Conservation (phyloP, 1,140 invertebrate genomes). For the Diabrotica virgifera region DNA sequence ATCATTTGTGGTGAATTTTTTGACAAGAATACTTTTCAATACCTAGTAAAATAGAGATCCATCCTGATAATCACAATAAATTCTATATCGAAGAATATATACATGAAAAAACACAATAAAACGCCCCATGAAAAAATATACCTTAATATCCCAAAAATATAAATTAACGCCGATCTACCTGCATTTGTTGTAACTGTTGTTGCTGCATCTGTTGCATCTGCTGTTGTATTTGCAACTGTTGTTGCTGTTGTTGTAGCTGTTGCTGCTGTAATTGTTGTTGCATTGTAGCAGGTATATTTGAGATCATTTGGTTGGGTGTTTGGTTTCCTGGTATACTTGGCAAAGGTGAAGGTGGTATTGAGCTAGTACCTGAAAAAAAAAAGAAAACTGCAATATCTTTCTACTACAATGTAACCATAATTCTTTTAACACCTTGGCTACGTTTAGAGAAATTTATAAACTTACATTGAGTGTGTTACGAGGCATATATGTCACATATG, state of each 20-base stretch:
- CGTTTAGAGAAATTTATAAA: too few relatives aligned
- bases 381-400: too few relatives aligned
- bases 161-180: constrained; percentile 46
- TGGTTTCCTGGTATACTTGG: constrained; percentile 34
- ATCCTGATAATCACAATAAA: constrained; percentile 17
- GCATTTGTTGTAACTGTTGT: constrained; percentile 50
- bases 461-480: too few relatives aligned
- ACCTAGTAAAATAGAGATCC: constrained; percentile 15
- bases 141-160: constrained; percentile 4
- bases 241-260: constrained; percentile 50
- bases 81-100: constrained; percentile 6
- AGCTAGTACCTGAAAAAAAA: constrained; percentile 20
- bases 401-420: too few relatives aligned
- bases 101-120: constrained; percentile 3
- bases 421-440: too few relatives aligned
- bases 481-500: too few relatives aligned
- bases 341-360: constrained; percentile 35
- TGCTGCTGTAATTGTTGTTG: constrained; percentile 56
- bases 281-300: constrained; percentile 35
- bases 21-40: constrained; percentile 6
- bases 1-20: constrained; percentile 5
- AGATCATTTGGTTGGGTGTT: constrained; percentile 38
- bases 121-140: constrained; percentile 9
- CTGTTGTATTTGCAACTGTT: constrained; percentile 55
- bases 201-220: constrained; percentile 50